Conservation (phyloP, 1,140 invertebrate species). For the Bombus terrestris region DNA sequence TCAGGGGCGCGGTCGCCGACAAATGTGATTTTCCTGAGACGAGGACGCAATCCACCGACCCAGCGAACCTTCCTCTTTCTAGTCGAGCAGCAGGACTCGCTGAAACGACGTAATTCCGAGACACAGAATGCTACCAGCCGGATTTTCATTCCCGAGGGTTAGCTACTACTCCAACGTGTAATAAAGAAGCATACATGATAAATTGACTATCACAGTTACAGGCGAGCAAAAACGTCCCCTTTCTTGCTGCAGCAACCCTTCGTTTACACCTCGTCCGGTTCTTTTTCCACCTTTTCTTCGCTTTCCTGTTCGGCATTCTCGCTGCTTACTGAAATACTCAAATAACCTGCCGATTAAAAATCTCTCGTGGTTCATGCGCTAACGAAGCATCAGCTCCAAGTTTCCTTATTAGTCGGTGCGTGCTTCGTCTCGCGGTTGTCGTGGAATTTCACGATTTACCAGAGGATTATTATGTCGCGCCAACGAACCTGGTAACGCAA, state of each 20-base stretch:
- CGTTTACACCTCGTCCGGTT: too few relatives aligned
- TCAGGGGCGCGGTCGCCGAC: slow-evolving; percentile 42
- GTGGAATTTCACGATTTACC: slow-evolving; percentile 56
- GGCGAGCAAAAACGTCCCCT: neutral
- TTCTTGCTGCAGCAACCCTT: neutral
- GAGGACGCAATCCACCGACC: slow-evolving; percentile 42
- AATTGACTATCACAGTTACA: neutral
- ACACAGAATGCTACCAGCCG: neutral
- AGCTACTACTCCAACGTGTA: neutral
- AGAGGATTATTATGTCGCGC: slow-evolving; percentile 27
- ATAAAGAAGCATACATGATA: neutral
- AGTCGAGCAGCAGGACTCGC: neutral
- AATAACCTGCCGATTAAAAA: neutral
- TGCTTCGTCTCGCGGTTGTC: slow-evolving; percentile 33
- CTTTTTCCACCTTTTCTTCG: neutral
- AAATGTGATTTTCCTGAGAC: slow-evolving; percentile 63
- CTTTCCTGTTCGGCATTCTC: too few relatives aligned
- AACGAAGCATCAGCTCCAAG: too few relatives aligned
- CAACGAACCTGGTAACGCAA: slow-evolving; percentile 40
- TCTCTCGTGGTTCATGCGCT: neutral
- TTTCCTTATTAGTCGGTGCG: slow-evolving; percentile 3
- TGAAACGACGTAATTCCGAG: neutral
- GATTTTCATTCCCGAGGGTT: neutral
- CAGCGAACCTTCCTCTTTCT: slow-evolving; percentile 27
- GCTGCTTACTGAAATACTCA: neutral